Percentiles rank a stretch among this genome's conserved stretches.
Conservation (phyloP, 2,113 vertebrate species). For the Mellivora capensis region DNA sequence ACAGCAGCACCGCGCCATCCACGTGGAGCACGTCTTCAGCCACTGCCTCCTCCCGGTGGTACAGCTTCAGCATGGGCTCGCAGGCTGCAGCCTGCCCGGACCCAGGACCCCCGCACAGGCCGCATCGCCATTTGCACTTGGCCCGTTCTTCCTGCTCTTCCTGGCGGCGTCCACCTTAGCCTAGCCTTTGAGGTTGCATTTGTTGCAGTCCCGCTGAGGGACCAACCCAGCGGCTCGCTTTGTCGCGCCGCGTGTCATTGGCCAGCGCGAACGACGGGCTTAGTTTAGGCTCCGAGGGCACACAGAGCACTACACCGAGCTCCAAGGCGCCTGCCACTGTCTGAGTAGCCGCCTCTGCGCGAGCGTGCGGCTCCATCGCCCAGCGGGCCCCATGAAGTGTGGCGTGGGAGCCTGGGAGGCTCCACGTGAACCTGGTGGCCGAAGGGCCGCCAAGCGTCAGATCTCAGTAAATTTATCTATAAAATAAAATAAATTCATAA, state of each 20-base stretch:
- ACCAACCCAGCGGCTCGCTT: conserved; percentile 88
- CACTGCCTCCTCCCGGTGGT: conserved; percentile 83
- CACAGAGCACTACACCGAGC: conserved; percentile 89
- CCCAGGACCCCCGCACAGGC: conserved; percentile 51
- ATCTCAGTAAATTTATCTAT: too few species aligned
- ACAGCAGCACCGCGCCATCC: conserved; percentile 88
- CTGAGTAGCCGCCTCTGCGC: not conserved
- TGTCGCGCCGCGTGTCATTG: conserved; percentile 92
- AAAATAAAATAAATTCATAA: too few species aligned
- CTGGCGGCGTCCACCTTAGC: conserved; percentile 83
- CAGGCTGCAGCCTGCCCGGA: conserved; percentile 38
- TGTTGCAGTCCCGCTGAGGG: conserved; percentile 88
- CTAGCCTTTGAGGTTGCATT: conserved; percentile 79
- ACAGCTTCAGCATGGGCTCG: conserved; percentile 83
- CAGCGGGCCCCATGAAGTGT: conserved; percentile 46
- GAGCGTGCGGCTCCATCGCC: not conserved
- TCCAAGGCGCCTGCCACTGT: conserved; percentile 81
- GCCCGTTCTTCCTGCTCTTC: conserved; percentile 71
- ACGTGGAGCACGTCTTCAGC: conserved; percentile 84
- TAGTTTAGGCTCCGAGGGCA: conserved; percentile 90
- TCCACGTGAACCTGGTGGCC: conserved; percentile 64
- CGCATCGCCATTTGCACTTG: conserved; percentile 3
- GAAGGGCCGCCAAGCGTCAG: not conserved
- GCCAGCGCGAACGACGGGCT: conserved; percentile 88
- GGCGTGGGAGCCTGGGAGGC: conserved; percentile 8